These are phyloP conservation scores for Sanderia malayensis DNA, from an alignment of 30 jellyfish, hydroid and myxozoan genomes.

Conservation along the genomic window DNA sequence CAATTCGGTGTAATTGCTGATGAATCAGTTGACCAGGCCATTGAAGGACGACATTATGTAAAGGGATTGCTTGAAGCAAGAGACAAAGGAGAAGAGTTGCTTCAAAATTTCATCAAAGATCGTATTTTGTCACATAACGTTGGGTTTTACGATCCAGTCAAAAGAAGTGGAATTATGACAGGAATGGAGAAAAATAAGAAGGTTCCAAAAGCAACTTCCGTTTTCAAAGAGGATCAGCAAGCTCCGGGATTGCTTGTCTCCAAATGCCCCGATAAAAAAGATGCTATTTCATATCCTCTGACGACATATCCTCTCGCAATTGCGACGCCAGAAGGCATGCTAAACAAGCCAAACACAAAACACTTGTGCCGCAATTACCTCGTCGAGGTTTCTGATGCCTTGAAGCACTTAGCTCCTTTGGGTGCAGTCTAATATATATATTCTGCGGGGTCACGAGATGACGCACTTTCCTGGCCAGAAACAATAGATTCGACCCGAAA, in stretches of 20 bases:
- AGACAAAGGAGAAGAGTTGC: no score
- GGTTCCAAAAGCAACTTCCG: conserved; percentile 3
- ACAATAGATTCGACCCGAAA: no score
- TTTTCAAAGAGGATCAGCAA: not conserved
- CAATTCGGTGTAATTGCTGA: no score
- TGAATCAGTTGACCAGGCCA: no score
- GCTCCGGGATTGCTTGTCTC: not conserved
- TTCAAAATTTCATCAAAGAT: not conserved
- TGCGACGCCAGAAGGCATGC: not conserved
- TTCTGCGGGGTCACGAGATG: no score
- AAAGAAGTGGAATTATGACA: not conserved
- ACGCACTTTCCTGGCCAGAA: no score
- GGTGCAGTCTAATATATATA: no score
- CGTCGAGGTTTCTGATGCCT: conserved; percentile 5
- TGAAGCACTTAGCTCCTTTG: not conserved
- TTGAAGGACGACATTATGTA: no score
- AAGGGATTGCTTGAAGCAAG: no score
- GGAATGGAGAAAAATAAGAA: not conserved
- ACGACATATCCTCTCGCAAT: not conserved
- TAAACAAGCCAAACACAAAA: not conserved
- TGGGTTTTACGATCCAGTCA: not conserved
- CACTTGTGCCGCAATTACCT: not conserved
- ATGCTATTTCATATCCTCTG: not conserved
- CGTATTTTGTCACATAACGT: not conserved
- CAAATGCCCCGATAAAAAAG: not conserved